Evolutionary conservation across 2,888 invertebrate genomes (phyloP), one percentile per base, ranked within the genome.

Genomic region (Leucophora obtusa): DNA sequence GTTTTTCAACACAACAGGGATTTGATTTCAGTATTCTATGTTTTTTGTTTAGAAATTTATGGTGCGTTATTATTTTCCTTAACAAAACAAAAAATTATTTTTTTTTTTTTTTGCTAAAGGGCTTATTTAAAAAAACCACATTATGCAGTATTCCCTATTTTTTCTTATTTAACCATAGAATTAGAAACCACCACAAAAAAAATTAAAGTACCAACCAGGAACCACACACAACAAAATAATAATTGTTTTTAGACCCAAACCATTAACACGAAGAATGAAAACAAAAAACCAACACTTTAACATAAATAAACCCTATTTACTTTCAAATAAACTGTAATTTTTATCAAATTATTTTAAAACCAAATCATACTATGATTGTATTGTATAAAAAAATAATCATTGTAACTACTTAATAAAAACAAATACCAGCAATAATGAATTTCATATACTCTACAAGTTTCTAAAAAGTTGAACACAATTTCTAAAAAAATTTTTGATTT

Each of bases 211-310:
- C 47, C 47, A 18, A 53, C 17, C 56, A 14, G 50, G 8, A 54
- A 56, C 50, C 69, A 43, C 47, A 81, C 77, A 54, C 69, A 69
- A 65, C 11, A 35, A 53, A 72, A 62, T 62, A 77, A 81, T 81
- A 81, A 81, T 81, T 81, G 62, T 77, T 81, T 80, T 54, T 66
- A 74, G 70, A 77, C 76, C 59, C 65, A n/a, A 77, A 59, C 65
- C 69, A 73, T 69, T 73, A 73, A 69, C 76, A 73, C 59, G 62
- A 70, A 5, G 50, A 47, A 21, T 35, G n/a, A 43, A 72, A 72
- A 28, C 8, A 50, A 15, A 43, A 54, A 35, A 53, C 6, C 0
- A 38, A 9, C 14, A 24, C 4, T 33, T 24, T 35, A 35, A 54
- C n/a, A 54, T 56, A 60, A 66, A 50, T 28, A 58, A 68, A 51